Base-by-base conservation (phyloP, 53 echinoderm and acorn worm species). In the Hippasteria phrygiana region DNA sequence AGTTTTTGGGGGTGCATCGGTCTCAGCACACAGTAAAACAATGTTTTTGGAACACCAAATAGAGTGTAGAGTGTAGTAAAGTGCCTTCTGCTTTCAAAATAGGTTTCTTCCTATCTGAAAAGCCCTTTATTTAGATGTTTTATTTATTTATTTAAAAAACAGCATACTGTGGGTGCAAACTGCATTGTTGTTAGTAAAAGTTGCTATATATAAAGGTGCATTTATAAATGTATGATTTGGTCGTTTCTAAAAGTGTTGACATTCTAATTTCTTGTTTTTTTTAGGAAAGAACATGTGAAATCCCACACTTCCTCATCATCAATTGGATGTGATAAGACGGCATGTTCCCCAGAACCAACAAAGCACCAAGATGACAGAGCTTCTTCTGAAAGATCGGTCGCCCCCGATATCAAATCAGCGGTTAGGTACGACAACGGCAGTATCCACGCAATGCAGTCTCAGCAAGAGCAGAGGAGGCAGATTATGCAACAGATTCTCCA, bases 401-500 rank as follows among this genome's bases (percentile, higher is more conserved):
- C 26, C 20, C 59, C 26, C 26, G 20, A 59, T 24, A 59, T 24
- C 22, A 20, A 34, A 35, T 66, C 67, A 34, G 6, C 34, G 67
- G 18, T 29, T 35, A 66, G 13, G 31, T 35, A 66, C 36, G 35
- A 35, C 17, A 35, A 34, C 67, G 34, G 67, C 1, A 11, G 34
- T 17, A 35, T 26, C 24, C 28, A 34, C 12, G 16, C 38, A 11
- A 20, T 12, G 7, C 17, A 24, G 22, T 24, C 12, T 34, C 62
- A 17, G 41, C 62, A 80, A 45, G 11, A 31, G 22, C 63, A 80
- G 33, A 64, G 66, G 26, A 24, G 16, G 43, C 81, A 80, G 65
- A 80, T 80, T 28, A 41, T 63, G 64, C 12, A 28, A 12, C 41
- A 80, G 81, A 80, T 80, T 42, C 81, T 80, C 41, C 81, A 64